Evolutionary conservation across 2,888 invertebrate genomes (phyloP), one percentile per base, ranked within the genome.

Genomic region (Venustoraphidia nigricollis): DNA sequence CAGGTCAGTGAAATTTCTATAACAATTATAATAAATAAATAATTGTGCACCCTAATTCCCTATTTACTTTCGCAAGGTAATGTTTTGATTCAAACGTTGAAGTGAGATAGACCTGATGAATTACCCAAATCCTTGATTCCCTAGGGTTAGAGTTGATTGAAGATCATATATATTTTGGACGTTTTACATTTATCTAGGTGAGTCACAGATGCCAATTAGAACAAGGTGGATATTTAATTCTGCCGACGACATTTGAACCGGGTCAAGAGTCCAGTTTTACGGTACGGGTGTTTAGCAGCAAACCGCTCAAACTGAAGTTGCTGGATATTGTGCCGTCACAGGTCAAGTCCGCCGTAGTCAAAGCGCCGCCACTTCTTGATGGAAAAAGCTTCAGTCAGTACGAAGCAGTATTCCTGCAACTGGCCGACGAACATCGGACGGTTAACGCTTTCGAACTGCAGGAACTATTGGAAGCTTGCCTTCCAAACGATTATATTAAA

Each of bases 401-500:
- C 62, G 91, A 93, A 61, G 84, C 88, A 0, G 84, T 92, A 3
- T 93, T 93, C 62, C 70, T 92, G 51, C 90, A 92, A 61, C 65
- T 92, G 52, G 91, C 92, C 0, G 92, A 93, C 62, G 92, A 93
- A 60, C 90, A 91, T 61, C 75, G 82, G 59, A 88, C 91, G 0
- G 87, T 93, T 34, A 90, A 91, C 59, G 85, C 90, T 4, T 93
- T 92, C 61, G 92, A 92, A 63, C 70, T 93, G 6, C 91, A 92
- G 64, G 93, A 93, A 62, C 67, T 93, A 13, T 66, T 93, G 34
- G 92, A 93, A 59, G 89, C 87, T 1, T 92, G 92, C 64, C 71
- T 93, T 49, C 93, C 92, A 1, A 93, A 93, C 62, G 92, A 93
- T 69, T 93, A 92, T 58, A 91, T 93, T 55, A 93, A 92, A 62